Conservation (phyloP, 2,888 invertebrate species). For the Exocentrus adspersus region DNA sequence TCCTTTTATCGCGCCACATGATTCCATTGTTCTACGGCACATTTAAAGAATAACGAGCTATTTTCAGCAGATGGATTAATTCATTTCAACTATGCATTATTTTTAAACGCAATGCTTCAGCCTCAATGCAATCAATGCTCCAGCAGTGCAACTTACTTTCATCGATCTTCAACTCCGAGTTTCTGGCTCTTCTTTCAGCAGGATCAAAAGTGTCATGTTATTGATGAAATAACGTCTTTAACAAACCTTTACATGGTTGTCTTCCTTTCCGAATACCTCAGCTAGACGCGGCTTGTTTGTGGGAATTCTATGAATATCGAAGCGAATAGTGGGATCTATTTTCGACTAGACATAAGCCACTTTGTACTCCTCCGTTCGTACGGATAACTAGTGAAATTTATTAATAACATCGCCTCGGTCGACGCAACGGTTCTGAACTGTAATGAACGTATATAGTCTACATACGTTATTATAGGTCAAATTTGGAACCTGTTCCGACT, state of each 20-base stretch:
- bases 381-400: slow-evolving; percentile 25
- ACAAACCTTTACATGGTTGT: too few relatives aligned
- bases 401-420: slow-evolving; percentile 23
- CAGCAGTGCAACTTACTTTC: too few relatives aligned
- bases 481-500: too few relatives aligned
- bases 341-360: slow-evolving; percentile 24
- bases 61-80: background rate
- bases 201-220: too few relatives aligned
- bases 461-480: too few relatives aligned
- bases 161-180: too few relatives aligned
- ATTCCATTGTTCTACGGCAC: slow-evolving; percentile 1
- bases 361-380: slow-evolving; percentile 19
- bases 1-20: background rate
- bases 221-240: too few relatives aligned
- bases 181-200: too few relatives aligned
- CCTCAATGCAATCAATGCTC: too few relatives aligned
- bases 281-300: slow-evolving; percentile 9
- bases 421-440: slow-evolving; percentile 19
- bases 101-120: too few relatives aligned
- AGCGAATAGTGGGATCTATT: slow-evolving; percentile 24
- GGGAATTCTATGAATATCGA: slow-evolving; percentile 28
- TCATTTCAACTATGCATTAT: too few relatives aligned
- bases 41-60: background rate
- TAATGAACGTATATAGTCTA: slow-evolving; percentile 23
- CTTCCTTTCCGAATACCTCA: background rate